Percentiles rank a stretch among this genome's conserved stretches.
phyloP scores from a whole-genome alignment of 2,797 vertebrate genomes.

The Tenualosa ilisha region DNA sequence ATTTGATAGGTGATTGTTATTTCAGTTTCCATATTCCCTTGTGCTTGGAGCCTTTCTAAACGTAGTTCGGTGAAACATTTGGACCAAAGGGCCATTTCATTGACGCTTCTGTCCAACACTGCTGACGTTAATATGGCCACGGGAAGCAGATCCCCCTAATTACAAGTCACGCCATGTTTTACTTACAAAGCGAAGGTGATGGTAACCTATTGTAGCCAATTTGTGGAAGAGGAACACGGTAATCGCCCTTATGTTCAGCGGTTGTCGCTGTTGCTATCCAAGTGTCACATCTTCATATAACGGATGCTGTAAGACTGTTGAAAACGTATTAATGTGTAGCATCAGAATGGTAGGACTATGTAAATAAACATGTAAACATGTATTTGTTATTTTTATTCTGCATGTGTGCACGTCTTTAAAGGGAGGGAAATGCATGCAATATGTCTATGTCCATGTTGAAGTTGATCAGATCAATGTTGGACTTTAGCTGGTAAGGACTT shows the following conservation, averaged over 20 bases:
- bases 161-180: background rate
- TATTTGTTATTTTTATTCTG: background rate
- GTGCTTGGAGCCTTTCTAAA: background rate
- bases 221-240: background rate
- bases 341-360: background rate
- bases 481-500: conserved; percentile 15
- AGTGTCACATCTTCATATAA: background rate
- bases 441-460: background rate
- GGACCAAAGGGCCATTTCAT: background rate
- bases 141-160: background rate
- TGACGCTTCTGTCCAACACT: background rate
- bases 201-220: background rate
- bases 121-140: background rate
- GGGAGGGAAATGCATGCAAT: background rate
- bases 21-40: background rate
- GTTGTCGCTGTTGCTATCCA: background rate
- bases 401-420: background rate
- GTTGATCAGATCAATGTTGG: background rate
- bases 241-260: background rate
- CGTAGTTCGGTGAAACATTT: too few relatives aligned
- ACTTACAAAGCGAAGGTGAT: background rate
- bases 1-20: background rate
- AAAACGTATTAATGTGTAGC: background rate
- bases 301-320: background rate
- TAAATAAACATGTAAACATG: background rate